A percentile compares a stretch with the other conserved stretches of the same genome.
Evolutionary conservation across 2,888 invertebrate genomes (phyloP).

Genomic region (Athetis lepigone): DNA sequence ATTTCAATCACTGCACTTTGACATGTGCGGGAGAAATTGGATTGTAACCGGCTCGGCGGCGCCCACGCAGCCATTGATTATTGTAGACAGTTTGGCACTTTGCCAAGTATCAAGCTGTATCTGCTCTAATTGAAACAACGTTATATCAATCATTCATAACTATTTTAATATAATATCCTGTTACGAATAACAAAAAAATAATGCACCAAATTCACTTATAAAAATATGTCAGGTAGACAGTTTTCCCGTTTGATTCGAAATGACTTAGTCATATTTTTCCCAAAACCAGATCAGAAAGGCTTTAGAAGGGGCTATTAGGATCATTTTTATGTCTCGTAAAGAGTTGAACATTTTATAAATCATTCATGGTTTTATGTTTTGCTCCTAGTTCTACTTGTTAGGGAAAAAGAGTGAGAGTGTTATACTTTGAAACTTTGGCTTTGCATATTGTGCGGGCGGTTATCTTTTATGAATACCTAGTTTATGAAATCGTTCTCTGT

Average conservation of each 20-base stretch:
- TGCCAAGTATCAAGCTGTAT: conserved; percentile 30
- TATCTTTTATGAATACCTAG: conserved; percentile 34
- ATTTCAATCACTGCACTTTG: background rate
- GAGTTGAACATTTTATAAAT: conserved; percentile 13
- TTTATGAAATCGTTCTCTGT: conserved; percentile 23
- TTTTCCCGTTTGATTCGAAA: background rate
- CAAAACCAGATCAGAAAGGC: background rate
- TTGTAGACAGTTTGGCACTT: conserved; percentile 34
- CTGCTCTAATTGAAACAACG: conserved; percentile 37
- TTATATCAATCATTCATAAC: conserved; percentile 14
- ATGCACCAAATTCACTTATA: background rate
- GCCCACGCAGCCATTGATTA: conserved; percentile 42
- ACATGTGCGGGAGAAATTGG: background rate
- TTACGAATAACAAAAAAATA: background rate
- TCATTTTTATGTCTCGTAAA: background rate
- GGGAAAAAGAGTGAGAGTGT: conserved; percentile 5
- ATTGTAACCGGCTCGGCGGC: conserved; percentile 4
- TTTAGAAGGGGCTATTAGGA: background rate
- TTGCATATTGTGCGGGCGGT: conserved; percentile 17
- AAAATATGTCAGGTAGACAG: background rate
- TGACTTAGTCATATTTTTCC: background rate
- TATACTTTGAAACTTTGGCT: conserved; percentile 13
- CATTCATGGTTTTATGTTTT: conserved; percentile 21
- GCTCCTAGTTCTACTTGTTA: background rate
- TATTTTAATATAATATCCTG: conserved; percentile 2